These are phyloP conservation scores for Avahi laniger DNA, from an alignment of 2,797 vertebrate species.

Conservation along the genomic window DNA sequence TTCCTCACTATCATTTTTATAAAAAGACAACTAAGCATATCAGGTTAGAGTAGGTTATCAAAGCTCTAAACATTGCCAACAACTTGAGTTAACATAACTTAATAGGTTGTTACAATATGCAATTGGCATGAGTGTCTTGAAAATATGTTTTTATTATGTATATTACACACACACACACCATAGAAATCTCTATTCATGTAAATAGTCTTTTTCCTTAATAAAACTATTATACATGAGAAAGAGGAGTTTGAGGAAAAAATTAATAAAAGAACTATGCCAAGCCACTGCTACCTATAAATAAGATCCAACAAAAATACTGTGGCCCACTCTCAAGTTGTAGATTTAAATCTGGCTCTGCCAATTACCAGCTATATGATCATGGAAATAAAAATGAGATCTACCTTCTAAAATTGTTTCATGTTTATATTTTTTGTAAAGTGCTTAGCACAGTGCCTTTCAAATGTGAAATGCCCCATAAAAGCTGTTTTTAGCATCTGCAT, in stretches of 20 bases:
- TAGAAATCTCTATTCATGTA: constrained; percentile 38
- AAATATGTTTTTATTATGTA: constrained; percentile 66
- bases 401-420: neutral
- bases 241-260: neutral
- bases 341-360: neutral
- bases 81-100: constrained; percentile 43
- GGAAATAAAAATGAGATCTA: neutral
- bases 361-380: neutral
- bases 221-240: neutral
- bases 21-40: neutral
- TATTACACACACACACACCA: neutral
- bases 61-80: constrained; percentile 25
- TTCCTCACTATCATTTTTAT: neutral
- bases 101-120: constrained; percentile 21
- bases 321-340: neutral
- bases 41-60: constrained; percentile 67
- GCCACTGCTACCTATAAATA: neutral
- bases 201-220: neutral
- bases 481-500: neutral
- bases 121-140: constrained; percentile 52
- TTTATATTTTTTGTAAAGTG: neutral
- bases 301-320: neutral
- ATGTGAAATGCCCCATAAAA: neutral
- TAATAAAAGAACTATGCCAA: neutral
- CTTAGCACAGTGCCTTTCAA: neutral